Evolutionary conservation across 2,113 vertebrate genomes (phyloP).

Genomic region (Microcebus ravelobensis): DNA sequence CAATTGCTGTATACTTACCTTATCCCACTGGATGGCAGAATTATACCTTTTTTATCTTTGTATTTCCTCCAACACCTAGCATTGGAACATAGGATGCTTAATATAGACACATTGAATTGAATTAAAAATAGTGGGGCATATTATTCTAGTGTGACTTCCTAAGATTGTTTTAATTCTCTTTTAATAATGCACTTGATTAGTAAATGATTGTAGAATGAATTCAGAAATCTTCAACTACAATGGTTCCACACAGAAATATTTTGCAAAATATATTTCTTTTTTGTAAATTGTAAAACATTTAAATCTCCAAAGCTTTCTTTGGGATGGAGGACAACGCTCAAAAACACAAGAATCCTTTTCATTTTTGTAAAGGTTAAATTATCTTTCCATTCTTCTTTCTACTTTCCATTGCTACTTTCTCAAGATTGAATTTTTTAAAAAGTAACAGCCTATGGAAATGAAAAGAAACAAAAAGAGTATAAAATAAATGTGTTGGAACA

Average conservation of each 20-base stretch:
- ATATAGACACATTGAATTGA: not conserved
- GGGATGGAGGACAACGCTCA: not conserved
- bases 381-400: not conserved
- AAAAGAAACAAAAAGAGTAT: conserved; percentile 40
- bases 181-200: not conserved
- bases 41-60: not conserved
- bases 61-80: not conserved
- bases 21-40: conserved; percentile 16
- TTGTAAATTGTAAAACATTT: conserved; percentile 18
- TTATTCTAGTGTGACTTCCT: not conserved
- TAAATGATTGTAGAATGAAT: conserved; percentile 18
- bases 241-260: not conserved
- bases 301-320: not conserved
- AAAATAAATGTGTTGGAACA: conserved; percentile 43
- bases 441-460: not conserved
- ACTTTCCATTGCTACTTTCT: not conserved
- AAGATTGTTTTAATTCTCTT: conserved; percentile 24
- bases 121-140: not conserved
- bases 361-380: not conserved
- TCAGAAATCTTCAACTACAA: not conserved
- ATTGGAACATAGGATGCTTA: not conserved
- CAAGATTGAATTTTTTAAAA: not conserved
- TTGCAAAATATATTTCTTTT: not conserved
- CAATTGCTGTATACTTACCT: not conserved
- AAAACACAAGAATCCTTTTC: not conserved